phyloP scores from a whole-genome alignment of 37 sponge, comb jelly and placozoan genomes.

The Aplysina aerophoba region DNA sequence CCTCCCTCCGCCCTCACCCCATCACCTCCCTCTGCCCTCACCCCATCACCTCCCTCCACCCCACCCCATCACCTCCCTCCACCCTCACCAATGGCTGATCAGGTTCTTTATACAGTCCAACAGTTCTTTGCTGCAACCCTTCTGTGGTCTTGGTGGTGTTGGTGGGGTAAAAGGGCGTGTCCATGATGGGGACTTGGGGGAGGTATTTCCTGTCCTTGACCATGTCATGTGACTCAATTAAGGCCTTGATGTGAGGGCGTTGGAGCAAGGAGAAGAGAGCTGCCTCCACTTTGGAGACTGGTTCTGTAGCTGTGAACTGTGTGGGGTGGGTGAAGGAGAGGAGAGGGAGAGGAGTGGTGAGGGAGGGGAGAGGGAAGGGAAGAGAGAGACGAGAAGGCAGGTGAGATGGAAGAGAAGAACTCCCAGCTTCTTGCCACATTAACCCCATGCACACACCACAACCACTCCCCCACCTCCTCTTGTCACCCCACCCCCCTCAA shows the following conservation, averaged over 20 bases:
- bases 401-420: background rate
- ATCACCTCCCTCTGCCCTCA: too few relatives aligned
- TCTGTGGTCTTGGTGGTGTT: conserved; percentile 11
- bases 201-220: conserved; percentile 64
- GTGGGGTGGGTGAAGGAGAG: conserved; percentile 19
- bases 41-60: too few relatives aligned
- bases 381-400: background rate
- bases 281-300: background rate
- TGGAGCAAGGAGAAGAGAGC: background rate
- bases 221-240: conserved; percentile 67
- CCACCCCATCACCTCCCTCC: background rate
- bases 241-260: conserved; percentile 17
- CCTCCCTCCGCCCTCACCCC: too few relatives aligned
- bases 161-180: conserved; percentile 60
- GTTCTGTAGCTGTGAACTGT: background rate
- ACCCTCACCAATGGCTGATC: conserved; percentile 77
- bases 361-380: conserved; percentile 1
- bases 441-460: conserved; percentile 13
- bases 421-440: background rate
- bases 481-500: background rate
- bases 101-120: conserved; percentile 84
- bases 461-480: background rate
- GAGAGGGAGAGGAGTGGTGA: conserved; percentile 32
- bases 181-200: conserved; percentile 63
- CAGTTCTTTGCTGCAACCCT: conserved; percentile 30